Conservation (phyloP, 2,113 vertebrate species). For the Scomber scombrus region DNA sequence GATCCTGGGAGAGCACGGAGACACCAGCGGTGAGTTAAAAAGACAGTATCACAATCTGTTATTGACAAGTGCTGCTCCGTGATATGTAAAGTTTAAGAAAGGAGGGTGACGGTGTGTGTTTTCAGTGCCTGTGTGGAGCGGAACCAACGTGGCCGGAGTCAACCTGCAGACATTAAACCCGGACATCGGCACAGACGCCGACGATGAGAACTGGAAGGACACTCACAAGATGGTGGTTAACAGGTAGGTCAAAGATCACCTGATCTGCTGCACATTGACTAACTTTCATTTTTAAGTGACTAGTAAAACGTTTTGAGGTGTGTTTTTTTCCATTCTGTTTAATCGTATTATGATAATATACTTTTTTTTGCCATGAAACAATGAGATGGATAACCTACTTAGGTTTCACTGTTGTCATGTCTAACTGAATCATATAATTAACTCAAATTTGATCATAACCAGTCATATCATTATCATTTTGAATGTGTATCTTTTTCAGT, state of each 20-base stretch:
- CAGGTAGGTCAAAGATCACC: constrained; percentile 83
- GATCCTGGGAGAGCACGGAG: constrained; percentile 96
- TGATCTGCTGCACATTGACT: not conserved
- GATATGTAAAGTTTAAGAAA: not conserved
- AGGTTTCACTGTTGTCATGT: not conserved
- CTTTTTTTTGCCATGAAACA: no score
- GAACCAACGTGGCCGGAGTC: constrained; percentile 95
- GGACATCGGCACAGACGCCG: constrained; percentile 89
- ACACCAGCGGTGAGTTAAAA: constrained; percentile 92
- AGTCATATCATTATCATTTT: no score
- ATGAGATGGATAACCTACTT: no score
- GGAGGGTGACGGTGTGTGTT: constrained; percentile 20
- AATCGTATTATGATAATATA: no score
- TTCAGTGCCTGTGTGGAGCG: constrained; percentile 96
- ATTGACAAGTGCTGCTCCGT: not conserved
- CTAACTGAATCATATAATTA: no score
- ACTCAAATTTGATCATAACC: no score
- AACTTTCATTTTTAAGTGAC: no score
- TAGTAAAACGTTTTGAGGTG: no score
- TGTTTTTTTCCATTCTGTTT: no score
- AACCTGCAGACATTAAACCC: constrained; percentile 93
- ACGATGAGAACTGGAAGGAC: constrained; percentile 94
- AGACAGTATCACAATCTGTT: no score
- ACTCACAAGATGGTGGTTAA: constrained; percentile 95
- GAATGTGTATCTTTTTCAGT: no score